These are phyloP conservation scores for Euura lappo DNA, from an alignment of 1,140 invertebrate species.

Conservation along the genomic window DNA sequence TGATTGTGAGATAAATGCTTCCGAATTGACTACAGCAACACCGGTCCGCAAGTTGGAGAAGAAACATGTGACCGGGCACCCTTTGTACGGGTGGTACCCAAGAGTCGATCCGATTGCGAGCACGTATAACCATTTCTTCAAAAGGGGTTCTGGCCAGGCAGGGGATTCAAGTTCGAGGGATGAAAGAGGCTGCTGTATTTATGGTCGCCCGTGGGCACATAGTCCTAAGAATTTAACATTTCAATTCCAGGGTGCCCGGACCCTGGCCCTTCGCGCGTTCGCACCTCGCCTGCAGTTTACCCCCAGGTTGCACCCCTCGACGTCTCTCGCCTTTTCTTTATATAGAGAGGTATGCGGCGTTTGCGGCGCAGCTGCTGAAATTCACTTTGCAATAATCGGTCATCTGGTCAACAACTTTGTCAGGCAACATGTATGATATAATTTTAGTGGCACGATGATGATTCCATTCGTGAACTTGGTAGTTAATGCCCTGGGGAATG, in stretches of 20 bases:
- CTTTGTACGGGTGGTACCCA: neutral
- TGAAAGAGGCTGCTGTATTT: neutral
- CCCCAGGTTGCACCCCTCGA: neutral
- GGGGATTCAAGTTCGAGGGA: neutral
- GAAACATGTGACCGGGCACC: neutral
- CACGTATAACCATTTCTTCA: neutral
- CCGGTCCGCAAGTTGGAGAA: neutral
- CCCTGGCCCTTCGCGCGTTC: neutral
- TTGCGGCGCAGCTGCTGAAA: neutral
- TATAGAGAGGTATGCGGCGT: neutral
- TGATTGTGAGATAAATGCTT: no score
- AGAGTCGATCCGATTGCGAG: neutral
- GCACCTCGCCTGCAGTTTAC: neutral
- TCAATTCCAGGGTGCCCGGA: neutral
- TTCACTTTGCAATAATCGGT: neutral
- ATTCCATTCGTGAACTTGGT: no score
- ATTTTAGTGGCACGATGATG: no score
- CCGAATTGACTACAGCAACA: no score
- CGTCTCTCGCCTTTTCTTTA: slow-evolving; percentile 1
- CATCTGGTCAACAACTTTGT: no score
- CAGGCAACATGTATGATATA: no score
- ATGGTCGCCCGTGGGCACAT: neutral
- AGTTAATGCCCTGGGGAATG: no score
- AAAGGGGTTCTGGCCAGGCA: neutral
- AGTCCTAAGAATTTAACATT: slow-evolving; percentile 5